These are phyloP conservation scores for Oscheius sp. DNA, from an alignment of 2,888 invertebrate genomes.

Conservation along the genomic window DNA sequence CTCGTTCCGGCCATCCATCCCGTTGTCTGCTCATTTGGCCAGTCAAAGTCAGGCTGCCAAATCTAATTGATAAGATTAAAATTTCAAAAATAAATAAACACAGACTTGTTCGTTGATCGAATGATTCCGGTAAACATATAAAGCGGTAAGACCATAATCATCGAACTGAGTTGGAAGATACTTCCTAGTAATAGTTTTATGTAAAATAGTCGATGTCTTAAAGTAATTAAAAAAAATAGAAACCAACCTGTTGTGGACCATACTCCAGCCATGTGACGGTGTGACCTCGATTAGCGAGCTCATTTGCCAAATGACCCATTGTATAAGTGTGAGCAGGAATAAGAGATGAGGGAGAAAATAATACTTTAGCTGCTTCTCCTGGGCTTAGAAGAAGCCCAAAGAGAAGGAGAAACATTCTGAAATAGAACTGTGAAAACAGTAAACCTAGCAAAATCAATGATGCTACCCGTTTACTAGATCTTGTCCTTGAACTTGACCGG, in stretches of 20 bases:
- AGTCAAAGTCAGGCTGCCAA: constrained; percentile 34
- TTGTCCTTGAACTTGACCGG: no score
- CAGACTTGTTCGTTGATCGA: constrained; percentile 15
- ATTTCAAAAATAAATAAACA: background rate
- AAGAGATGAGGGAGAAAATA: constrained; percentile 65
- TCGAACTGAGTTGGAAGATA: constrained; percentile 41
- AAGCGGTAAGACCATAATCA: constrained; percentile 34
- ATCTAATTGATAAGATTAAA: constrained; percentile 30
- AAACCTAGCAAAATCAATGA: no score
- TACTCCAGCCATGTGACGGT: constrained; percentile 67
- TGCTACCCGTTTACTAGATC: no score
- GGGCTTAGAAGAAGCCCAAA: background rate
- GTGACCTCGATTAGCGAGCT: constrained; percentile 63
- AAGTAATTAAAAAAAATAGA: background rate
- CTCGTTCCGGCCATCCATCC: constrained; percentile 65
- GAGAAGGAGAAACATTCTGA: background rate
- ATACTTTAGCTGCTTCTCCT: constrained; percentile 28
- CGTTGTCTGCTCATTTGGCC: constrained; percentile 49
- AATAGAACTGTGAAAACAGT: no score
- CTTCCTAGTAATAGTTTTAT: constrained; percentile 28
- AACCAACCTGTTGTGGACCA: constrained; percentile 59
- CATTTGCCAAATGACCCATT: constrained; percentile 66
- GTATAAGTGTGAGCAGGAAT: constrained; percentile 63
- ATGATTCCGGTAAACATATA: constrained; percentile 40
- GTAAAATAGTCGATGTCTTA: constrained; percentile 29